Percentiles rank a stretch among this genome's conserved stretches.
Conservation (phyloP, 2,797 vertebrate genomes). For the Pangasius macronema region DNA sequence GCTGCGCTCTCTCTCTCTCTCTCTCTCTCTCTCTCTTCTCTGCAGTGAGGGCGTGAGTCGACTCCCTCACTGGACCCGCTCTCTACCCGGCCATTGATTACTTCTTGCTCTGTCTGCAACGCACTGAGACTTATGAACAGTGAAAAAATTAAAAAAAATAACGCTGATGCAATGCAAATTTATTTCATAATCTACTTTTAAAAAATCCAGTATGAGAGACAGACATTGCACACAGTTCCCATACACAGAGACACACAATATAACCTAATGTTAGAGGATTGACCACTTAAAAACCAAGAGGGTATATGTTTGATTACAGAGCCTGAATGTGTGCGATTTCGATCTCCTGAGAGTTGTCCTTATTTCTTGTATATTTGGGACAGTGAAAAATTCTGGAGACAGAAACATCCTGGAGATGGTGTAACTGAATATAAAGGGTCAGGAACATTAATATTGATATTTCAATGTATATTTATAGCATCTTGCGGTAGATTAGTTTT, state of each 20-base stretch:
- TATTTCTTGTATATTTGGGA: conserved; percentile 15
- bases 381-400: not conserved
- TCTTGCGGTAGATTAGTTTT: not conserved
- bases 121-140: not conserved
- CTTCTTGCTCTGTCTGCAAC: conserved; percentile 2
- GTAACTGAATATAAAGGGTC: not conserved
- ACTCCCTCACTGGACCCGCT: not conserved
- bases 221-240: not conserved
- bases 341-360: not conserved
- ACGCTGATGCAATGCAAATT: not conserved
- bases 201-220: not conserved
- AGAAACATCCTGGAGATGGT: not conserved
- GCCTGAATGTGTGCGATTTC: not conserved
- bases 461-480: conserved; percentile 5
- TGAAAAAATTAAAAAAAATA: not conserved
- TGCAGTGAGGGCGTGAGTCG: conserved; percentile 9
- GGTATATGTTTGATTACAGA: not conserved
- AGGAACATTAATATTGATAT: conserved; percentile 9
- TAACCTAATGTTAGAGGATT: not conserved
- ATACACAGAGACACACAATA: not conserved
- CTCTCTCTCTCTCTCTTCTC: conserved; percentile 3
- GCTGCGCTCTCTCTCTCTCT: not conserved
- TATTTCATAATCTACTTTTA: not conserved
- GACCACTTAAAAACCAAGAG: not conserved
- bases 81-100: conserved; percentile 6